Percentiles rank a stretch among this genome's conserved stretches.
Conservation (phyloP, 1,140 invertebrate genomes). For the Pseudomyrmex dendroicus region DNA sequence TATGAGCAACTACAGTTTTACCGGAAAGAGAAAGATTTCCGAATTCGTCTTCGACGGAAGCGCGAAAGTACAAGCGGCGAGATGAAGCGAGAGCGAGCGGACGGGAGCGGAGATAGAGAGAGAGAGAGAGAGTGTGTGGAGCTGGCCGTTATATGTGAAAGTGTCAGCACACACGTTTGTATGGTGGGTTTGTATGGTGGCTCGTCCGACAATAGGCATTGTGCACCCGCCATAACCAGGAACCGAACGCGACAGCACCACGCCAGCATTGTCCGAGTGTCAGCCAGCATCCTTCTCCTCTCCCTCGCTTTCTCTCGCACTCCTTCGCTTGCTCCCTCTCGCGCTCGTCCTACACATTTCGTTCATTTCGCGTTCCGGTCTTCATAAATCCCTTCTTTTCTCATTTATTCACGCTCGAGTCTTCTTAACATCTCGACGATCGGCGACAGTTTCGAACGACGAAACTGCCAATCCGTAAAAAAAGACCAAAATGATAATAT, state of each 20-base stretch:
- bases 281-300: slow-evolving; percentile 74
- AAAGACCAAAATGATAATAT: too few relatives aligned
- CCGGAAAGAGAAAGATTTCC: slow-evolving; percentile 41
- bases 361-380: slow-evolving; percentile 37
- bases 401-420: slow-evolving; percentile 31
- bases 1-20: slow-evolving; percentile 16
- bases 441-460: background rate
- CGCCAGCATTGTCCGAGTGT: slow-evolving; percentile 83
- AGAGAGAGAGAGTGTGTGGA: slow-evolving; percentile 37
- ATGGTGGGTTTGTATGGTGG: slow-evolving; percentile 77
- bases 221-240: slow-evolving; percentile 84
- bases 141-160: slow-evolving; percentile 74
- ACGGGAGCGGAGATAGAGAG: background rate
- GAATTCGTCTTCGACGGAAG: slow-evolving; percentile 38
- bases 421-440: slow-evolving; percentile 23
- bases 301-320: slow-evolving; percentile 34
- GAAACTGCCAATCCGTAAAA: background rate
- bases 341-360: slow-evolving; percentile 27
- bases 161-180: slow-evolving; percentile 82
- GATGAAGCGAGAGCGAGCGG: slow-evolving; percentile 42
- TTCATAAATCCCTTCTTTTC: slow-evolving; percentile 40
- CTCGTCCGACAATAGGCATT: slow-evolving; percentile 84
- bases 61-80: background rate
- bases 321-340: background rate
- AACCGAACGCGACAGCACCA: slow-evolving; percentile 82